These are phyloP conservation scores for Dermolepida albohirtum DNA, from an alignment of 2,888 invertebrate species.

Conservation along the genomic window DNA sequence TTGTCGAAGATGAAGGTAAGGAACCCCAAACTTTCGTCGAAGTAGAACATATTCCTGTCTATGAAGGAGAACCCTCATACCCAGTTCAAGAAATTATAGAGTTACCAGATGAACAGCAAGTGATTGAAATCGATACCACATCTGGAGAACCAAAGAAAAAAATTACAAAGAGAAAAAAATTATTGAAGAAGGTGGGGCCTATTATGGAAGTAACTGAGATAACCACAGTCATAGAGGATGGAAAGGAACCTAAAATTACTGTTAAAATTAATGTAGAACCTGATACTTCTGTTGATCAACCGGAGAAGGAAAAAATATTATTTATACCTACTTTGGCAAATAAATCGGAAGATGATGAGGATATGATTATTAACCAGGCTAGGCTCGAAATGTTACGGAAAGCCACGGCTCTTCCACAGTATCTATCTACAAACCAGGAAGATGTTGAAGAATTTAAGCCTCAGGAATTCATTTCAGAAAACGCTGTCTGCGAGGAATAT, in stretches of 20 bases:
- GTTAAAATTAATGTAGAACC: slow-evolving; percentile 49
- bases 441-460: slow-evolving; percentile 52
- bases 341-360: slow-evolving; percentile 58
- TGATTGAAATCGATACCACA: slow-evolving; percentile 63
- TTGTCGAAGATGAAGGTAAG: slow-evolving; percentile 47
- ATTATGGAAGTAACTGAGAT: slow-evolving; percentile 54
- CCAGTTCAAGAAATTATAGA: slow-evolving; percentile 51
- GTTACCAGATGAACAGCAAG: slow-evolving; percentile 59
- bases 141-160: slow-evolving; percentile 62
- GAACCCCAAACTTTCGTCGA: slow-evolving; percentile 52
- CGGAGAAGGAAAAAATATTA: slow-evolving; percentile 53
- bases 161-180: slow-evolving; percentile 51
- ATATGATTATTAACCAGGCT: slow-evolving; percentile 56
- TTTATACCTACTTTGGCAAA: slow-evolving; percentile 58
- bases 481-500: slow-evolving; percentile 47
- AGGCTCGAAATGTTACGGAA: slow-evolving; percentile 59
- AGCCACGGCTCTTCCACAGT: slow-evolving; percentile 52
- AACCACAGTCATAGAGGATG: slow-evolving; percentile 55
- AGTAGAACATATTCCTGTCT: slow-evolving; percentile 42
- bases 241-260: slow-evolving; percentile 59
- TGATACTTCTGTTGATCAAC: slow-evolving; percentile 6
- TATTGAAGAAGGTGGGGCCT: slow-evolving; percentile 51
- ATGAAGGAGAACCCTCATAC: slow-evolving; percentile 16
- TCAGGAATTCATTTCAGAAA: slow-evolving; percentile 41
- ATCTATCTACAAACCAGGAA: slow-evolving; percentile 51